A percentile compares a stretch with the other conserved stretches of the same genome.
Evolutionary conservation across 2,797 vertebrate species (phyloP).

Genomic region (Hipposideros larvatus): DNA sequence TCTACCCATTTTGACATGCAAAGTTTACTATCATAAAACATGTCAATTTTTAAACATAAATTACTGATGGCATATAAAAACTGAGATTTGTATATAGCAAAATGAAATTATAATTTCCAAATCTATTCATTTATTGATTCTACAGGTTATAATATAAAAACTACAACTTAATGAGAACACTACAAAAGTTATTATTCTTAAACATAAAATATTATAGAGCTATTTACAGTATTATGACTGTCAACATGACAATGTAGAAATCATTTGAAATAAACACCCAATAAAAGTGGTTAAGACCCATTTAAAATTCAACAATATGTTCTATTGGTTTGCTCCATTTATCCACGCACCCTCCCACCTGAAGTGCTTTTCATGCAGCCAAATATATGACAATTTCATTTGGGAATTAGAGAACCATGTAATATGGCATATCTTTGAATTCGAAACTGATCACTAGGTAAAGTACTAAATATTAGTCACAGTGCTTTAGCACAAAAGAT

Average conservation of each 20-base stretch:
- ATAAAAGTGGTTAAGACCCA: background rate
- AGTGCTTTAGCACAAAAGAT: background rate
- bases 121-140: background rate
- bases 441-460: background rate
- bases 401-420: background rate
- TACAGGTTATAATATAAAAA: background rate
- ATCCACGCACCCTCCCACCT: background rate
- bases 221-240: background rate
- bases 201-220: background rate
- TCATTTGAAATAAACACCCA: background rate
- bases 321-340: background rate
- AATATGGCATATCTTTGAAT: background rate
- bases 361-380: background rate
- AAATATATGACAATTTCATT: background rate
- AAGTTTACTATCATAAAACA: background rate
- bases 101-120: background rate
- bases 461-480: background rate
- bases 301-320: slow-evolving; percentile 20
- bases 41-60: background rate
- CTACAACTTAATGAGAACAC: background rate
- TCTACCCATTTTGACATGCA: background rate
- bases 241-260: background rate
- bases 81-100: background rate
- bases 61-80: slow-evolving; percentile 10
- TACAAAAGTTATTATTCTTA: background rate